Evolutionary conservation across 2,888 invertebrate species (phyloP), one percentile per base, ranked within the genome.

Genomic region (Rhagonycha fulva): DNA sequence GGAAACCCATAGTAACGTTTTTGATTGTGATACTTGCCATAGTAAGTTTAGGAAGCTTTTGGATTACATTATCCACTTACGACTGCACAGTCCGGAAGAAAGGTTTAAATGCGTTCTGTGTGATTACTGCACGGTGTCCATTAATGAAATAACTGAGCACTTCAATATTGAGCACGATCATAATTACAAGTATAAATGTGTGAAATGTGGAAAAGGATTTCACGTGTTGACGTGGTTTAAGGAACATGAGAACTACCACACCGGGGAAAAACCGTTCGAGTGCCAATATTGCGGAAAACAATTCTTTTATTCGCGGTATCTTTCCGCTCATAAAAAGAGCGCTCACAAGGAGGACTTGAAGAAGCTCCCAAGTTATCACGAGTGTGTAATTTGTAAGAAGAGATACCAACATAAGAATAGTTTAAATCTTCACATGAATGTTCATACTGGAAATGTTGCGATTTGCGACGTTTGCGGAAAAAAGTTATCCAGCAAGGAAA

Each of bases 391-490:
- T 26, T 88, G 88, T 77, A 86, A 87, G 62, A 88, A 88, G 75
- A 82, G 85, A 61, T 88, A 88, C 79, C 87, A 87, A 70, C 87
- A 88, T 78, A 84, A 85, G 71, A 88, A 88, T 79, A 87, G 87
- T 78, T 78, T 88, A 26, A 87, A 86, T 70, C 78, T 87, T 30
- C 88, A 88, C 80, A 87, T 88, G 87, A 88, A 88, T 79, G 84
- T 86, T 9, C 91, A 91, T 79, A 90, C 90, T 0, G 88, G 90
- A 19, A 88, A 88, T 68, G 87, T 87, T 32, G 88, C 89, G 70
- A 87, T 92, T 0, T 92, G 92, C 76, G 91, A 92, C 74, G 85
- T 90, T 4, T 92, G 92, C 80, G 91, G 91, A 0, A 91, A 91
- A 80, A 88, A 89, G 1, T 83, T 92, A 14, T 87, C 89, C 0